A percentile compares a stretch with the other conserved stretches of the same genome.
These are phyloP conservation scores for Eulemur mongoz DNA, from an alignment of 2,797 vertebrate species.

Conservation along the genomic window DNA sequence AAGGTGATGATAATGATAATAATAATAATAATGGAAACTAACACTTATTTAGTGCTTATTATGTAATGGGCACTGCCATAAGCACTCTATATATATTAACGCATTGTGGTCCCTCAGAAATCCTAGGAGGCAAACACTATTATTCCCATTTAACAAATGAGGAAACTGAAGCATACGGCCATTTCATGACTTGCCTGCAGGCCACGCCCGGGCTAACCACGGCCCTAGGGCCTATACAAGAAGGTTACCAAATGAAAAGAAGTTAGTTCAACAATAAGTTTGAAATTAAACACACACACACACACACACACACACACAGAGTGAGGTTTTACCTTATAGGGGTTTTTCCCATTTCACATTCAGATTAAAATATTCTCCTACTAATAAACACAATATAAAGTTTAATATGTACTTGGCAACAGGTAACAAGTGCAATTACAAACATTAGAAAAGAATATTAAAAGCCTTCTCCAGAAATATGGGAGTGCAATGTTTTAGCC, in stretches of 20 bases:
- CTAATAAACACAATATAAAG: constrained; percentile 40
- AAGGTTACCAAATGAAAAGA: not conserved
- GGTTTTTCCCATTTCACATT: not conserved
- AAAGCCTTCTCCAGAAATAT: not conserved
- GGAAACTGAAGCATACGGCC: not conserved
- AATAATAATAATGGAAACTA: not conserved
- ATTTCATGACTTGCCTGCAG: not conserved
- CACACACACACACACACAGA: not conserved
- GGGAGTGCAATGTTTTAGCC: not conserved
- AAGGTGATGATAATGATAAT: not conserved
- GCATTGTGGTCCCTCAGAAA: not conserved
- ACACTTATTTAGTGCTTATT: not conserved
- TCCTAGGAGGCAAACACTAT: not conserved
- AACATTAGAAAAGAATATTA: constrained; percentile 43
- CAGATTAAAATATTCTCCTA: constrained; percentile 2
- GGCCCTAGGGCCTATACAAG: not conserved
- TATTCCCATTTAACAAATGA: not conserved
- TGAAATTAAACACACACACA: not conserved
- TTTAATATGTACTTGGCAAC: not conserved
- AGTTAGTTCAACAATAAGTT: constrained; percentile 7
- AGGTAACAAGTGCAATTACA: not conserved
- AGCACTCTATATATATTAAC: not conserved
- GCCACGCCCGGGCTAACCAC: not conserved
- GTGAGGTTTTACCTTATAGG: not conserved
- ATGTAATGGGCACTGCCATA: not conserved